These are phyloP conservation scores for Drosophila insularis DNA, from an alignment of 1,140 invertebrate genomes.

Conservation along the genomic window DNA sequence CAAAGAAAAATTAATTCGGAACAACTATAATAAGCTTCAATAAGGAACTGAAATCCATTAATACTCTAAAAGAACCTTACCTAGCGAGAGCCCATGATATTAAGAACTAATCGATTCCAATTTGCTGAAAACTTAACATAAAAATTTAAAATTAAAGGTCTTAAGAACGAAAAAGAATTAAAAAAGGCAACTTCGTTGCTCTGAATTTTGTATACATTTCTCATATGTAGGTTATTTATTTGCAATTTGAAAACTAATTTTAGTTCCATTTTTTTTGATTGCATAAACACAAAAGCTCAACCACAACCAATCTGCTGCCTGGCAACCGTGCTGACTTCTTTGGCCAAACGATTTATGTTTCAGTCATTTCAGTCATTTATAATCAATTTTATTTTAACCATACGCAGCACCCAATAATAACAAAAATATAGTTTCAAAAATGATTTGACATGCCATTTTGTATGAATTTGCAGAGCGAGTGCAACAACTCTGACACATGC, in stretches of 20 bases:
- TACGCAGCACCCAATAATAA: conserved; percentile 17
- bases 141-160: no score
- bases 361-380: conserved; percentile 25
- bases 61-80: no score
- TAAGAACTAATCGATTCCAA: no score
- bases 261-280: neutral
- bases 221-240: neutral
- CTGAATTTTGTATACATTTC: neutral
- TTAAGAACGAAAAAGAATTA: neutral
- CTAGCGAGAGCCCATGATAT: no score
- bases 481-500: conserved; percentile 5
- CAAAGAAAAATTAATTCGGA: no score
- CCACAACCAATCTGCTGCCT: neutral
- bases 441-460: conserved; percentile 27
- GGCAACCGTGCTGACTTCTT: neutral
- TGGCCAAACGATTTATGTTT: conserved; percentile 9
- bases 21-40: no score
- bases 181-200: neutral
- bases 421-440: conserved; percentile 35
- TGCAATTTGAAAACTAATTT: conserved; percentile 14
- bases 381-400: conserved; percentile 43
- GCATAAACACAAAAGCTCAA: neutral
- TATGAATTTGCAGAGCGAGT: neutral
- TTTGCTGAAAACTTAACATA: no score
- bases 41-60: no score